Evolutionary conservation across 1,140 invertebrate species (phyloP), one percentile per base, ranked within the genome.

Genomic region (Drosophila ohnishii): DNA sequence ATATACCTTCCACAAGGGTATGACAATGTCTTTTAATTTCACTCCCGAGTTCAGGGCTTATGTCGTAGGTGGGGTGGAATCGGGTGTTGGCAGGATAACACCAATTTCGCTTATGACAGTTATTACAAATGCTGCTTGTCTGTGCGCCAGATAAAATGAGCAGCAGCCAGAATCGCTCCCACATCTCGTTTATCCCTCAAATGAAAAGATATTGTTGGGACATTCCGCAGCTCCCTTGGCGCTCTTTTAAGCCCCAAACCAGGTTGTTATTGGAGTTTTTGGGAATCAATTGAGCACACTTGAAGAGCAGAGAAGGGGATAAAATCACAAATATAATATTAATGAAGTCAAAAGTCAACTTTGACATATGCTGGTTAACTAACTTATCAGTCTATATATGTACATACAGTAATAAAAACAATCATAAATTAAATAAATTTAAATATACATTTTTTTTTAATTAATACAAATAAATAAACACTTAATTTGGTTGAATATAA

Each of bases 31-130:
- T 79, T 83, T 84, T 84, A 84, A 84, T 84, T 83, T 83, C 60
- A 74, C 72, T 67, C 59, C 53, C 69, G 7, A 53, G 50, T 71
- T 71, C 25, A 53, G 35, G 47, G 45, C 51, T 63, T 37, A 19
- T 14, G 45, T 45, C 48, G 47, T 64, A 53, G 22, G 44, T 40
- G 35, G 42, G 47, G 50, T 53, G 35, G 34, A 14, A 30, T 60
- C 56, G 45, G 53, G 50, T 48, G 40, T 51, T 84, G 63, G 61
- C 75, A 87, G 83, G 71, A 82, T 87, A 79, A 73, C 83, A 73
- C 65, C 83, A 82, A 86, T 86, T 82, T 86, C 63, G 83, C 78
- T 86, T 86, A 86, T 87, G 82, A 87, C 82, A 82, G 83, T 87
- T 87, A 86, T 86, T 87, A 87, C 78, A 86, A 85, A 86, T 69